Evolutionary conservation across 2,797 vertebrate genomes (phyloP).

Genomic region (Acanthurus tractus): DNA sequence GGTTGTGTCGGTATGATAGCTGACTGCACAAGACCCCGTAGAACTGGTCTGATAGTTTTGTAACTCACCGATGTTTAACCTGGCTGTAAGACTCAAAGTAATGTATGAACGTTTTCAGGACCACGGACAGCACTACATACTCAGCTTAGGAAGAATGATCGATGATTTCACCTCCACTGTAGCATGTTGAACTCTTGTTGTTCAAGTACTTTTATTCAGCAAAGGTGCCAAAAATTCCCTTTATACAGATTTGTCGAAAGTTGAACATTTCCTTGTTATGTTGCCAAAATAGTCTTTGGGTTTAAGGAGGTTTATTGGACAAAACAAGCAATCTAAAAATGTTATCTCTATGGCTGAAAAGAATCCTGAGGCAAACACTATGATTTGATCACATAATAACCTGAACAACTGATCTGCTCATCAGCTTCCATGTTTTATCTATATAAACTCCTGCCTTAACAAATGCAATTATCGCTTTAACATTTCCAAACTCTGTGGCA

Average conservation of each 20-base stretch:
- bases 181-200: not conserved
- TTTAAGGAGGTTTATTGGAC: too few species aligned
- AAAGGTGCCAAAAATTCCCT: not conserved
- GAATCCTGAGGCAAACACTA: too few species aligned
- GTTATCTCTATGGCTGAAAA: too few species aligned
- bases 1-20: slow-evolving; percentile 11
- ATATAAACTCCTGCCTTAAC: not conserved
- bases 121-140: slow-evolving; percentile 27
- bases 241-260: too few species aligned
- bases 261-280: too few species aligned
- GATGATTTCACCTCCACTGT: not conserved
- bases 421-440: slow-evolving; percentile 8
- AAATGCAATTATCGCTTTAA: not conserved
- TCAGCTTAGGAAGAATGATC: not conserved
- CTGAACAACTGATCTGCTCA: not conserved
- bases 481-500: not conserved
- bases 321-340: too few species aligned
- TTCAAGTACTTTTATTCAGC: not conserved
- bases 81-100: not conserved
- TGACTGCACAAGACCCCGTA: slow-evolving; percentile 16
- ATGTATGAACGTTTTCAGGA: slow-evolving; percentile 21
- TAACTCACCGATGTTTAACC: slow-evolving; percentile 12
- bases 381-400: not conserved
- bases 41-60: not conserved
- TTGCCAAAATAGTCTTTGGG: too few species aligned